These are phyloP conservation scores for Apodemia hepburni DNA, from an alignment of 2,888 invertebrate genomes.

Conservation along the genomic window DNA sequence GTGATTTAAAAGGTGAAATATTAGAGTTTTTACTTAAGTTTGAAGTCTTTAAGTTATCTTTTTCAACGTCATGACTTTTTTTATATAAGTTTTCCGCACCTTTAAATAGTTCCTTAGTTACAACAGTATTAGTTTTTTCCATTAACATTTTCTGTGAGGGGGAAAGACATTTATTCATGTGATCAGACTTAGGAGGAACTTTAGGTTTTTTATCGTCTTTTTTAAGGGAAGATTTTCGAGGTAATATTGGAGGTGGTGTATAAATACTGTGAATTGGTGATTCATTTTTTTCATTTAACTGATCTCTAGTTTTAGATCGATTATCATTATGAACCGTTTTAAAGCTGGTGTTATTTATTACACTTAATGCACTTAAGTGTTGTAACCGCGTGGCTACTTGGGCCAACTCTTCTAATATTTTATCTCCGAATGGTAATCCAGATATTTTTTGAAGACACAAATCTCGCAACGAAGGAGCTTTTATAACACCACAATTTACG, in stretches of 20 bases:
- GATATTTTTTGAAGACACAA: slow-evolving; percentile 83
- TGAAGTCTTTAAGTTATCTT: background rate
- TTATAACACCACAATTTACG: slow-evolving; percentile 24
- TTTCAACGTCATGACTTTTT: slow-evolving; percentile 6
- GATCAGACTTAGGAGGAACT: slow-evolving; percentile 80
- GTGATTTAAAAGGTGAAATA: slow-evolving; percentile 52
- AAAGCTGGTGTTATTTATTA: background rate
- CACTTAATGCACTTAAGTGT: slow-evolving; percentile 44
- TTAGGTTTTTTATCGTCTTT: slow-evolving; percentile 71
- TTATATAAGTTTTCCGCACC: slow-evolving; percentile 44
- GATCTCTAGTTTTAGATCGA: background rate
- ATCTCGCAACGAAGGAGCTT: slow-evolving; percentile 80
- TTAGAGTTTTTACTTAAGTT: background rate
- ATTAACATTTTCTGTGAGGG: slow-evolving; percentile 84
- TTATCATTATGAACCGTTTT: slow-evolving; percentile 1
- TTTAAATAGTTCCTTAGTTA: slow-evolving; percentile 72
- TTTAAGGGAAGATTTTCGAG: slow-evolving; percentile 65
- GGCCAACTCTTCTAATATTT: slow-evolving; percentile 84
- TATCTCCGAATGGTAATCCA: slow-evolving; percentile 84
- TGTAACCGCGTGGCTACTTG: slow-evolving; percentile 80
- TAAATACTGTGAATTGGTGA: slow-evolving; percentile 35
- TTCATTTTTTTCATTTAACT: slow-evolving; percentile 21
- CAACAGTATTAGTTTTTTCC: slow-evolving; percentile 74
- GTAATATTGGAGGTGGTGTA: slow-evolving; percentile 62
- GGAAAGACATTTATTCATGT: slow-evolving; percentile 84